phyloP scores from a whole-genome alignment of 2,113 vertebrate genomes.

The Ramphastos sulfuratus region DNA sequence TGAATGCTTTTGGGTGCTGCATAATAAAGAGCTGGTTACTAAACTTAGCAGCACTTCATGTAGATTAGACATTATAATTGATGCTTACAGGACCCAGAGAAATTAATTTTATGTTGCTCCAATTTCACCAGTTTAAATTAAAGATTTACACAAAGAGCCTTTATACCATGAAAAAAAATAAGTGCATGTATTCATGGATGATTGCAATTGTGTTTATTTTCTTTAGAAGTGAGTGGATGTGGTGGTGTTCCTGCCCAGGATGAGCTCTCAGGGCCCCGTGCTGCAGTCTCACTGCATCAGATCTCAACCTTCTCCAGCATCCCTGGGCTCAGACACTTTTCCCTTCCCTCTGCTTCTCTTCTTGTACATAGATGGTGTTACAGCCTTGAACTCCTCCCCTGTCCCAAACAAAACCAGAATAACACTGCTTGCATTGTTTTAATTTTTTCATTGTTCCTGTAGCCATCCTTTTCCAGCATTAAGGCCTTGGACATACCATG shows the following conservation, averaged over 20 bases:
- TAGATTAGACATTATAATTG: slow-evolving; percentile 44
- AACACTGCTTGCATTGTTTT: background rate
- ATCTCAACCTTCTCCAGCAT: background rate
- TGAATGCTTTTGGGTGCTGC: slow-evolving; percentile 46
- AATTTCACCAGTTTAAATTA: slow-evolving; percentile 54
- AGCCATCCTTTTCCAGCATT: background rate
- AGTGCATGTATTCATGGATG: background rate
- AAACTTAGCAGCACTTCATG: slow-evolving; percentile 49
- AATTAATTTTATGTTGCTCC: slow-evolving; percentile 53
- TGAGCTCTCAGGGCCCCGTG: background rate
- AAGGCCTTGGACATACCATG: background rate
- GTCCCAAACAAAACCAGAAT: background rate
- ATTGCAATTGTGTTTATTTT: background rate
- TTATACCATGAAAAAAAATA: background rate
- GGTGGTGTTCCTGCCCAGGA: background rate
- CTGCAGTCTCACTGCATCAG: background rate
- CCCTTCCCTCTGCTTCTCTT: background rate
- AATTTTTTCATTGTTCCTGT: background rate
- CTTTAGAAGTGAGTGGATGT: background rate
- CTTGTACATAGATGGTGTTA: accelerated
- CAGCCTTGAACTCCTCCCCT: background rate
- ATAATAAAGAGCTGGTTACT: slow-evolving; percentile 30
- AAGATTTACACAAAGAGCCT: slow-evolving; percentile 27
- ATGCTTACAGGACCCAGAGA: slow-evolving; percentile 50
- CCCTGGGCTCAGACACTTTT: background rate